Conservation (phyloP, 2,113 vertebrate genomes). For the Cavia aperea region DNA sequence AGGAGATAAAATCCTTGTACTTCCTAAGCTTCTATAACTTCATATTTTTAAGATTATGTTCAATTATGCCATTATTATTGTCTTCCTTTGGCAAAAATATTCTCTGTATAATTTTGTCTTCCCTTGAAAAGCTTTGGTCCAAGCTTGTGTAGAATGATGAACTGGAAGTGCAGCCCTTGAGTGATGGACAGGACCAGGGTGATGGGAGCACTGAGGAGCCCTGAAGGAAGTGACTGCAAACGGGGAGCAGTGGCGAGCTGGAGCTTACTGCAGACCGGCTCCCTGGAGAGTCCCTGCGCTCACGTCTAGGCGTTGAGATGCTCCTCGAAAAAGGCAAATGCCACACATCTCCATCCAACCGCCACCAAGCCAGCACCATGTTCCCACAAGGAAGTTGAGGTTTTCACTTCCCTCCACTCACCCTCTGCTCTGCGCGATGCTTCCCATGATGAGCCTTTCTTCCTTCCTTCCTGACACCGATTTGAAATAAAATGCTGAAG, state of each 20-base stretch:
- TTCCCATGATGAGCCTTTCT: neutral
- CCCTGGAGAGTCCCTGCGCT: neutral
- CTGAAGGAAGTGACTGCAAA: neutral
- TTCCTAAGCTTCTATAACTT: neutral
- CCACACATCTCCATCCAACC: neutral
- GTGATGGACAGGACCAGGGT: no score
- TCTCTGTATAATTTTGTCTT: neutral
- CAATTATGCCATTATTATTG: neutral
- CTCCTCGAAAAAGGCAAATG: neutral
- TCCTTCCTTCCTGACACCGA: neutral
- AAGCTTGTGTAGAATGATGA: neutral
- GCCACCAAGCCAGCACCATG: neutral
- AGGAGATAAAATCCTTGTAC: neutral
- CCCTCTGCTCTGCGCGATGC: neutral
- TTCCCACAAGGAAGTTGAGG: neutral
- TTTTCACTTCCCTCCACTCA: neutral
- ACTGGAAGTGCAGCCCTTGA: neutral
- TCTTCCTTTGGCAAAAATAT: neutral
- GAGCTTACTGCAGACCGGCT: neutral
- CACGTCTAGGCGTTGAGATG: neutral
- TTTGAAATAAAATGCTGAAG: slow-evolving; percentile 17
- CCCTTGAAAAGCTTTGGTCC: neutral
- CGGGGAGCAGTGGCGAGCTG: neutral
- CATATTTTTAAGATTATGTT: neutral
- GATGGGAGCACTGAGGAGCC: neutral